phyloP scores from a whole-genome alignment of 1,140 invertebrate species.

The Penaeus indicus region DNA sequence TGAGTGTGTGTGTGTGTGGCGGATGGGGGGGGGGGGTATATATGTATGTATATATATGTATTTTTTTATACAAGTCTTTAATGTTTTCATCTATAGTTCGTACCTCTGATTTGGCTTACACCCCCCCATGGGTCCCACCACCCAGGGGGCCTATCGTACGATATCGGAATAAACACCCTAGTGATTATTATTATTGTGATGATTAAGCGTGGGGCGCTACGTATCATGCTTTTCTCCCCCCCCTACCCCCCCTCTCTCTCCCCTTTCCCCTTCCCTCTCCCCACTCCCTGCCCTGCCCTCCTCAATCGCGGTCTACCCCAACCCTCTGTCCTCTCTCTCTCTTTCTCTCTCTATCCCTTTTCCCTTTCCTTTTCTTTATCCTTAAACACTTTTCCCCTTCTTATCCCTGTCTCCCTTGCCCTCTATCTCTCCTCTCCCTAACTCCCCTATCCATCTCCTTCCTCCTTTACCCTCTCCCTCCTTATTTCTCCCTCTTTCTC shows the following conservation, averaged over 20 bases:
- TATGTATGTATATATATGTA: background rate
- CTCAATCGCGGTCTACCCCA: background rate
- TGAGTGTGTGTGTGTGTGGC: no score
- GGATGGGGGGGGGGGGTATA: no score
- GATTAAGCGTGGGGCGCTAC: no score
- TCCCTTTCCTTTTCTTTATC: background rate
- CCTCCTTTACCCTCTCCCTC: background rate
- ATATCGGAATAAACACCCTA: no score
- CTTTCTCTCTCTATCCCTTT: background rate
- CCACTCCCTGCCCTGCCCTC: background rate
- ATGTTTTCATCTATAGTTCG: background rate
- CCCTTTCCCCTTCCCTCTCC: background rate
- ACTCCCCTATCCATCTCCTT: background rate
- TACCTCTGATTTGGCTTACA: background rate
- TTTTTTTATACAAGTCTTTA: background rate
- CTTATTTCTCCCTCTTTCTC: background rate
- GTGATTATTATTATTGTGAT: no score
- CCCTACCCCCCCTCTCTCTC: background rate
- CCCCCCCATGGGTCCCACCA: background rate
- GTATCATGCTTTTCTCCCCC: background rate
- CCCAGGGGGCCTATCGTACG: background rate
- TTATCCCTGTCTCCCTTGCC: no score
- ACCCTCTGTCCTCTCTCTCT: background rate
- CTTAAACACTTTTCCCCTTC: background rate
- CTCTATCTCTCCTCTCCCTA: background rate